Evolutionary conservation across 2,797 vertebrate genomes (phyloP).

Genomic region (Thaleichthys pacificus): DNA sequence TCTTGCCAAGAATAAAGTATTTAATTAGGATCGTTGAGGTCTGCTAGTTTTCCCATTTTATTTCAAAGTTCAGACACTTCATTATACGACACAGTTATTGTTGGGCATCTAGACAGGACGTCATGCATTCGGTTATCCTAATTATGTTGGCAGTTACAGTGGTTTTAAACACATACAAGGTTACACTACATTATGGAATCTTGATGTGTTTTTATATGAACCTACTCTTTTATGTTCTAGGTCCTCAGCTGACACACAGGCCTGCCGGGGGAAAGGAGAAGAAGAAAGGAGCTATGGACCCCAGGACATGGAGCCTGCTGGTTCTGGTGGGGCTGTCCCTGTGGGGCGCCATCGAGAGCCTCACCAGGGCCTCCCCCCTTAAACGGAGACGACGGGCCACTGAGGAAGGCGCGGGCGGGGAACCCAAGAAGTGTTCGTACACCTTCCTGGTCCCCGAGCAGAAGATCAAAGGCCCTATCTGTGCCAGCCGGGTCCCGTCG

Average conservation of each 20-base stretch:
- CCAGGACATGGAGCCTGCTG: conserved; percentile 75
- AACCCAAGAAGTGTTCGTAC: conserved; percentile 86
- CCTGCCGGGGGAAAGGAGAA: conserved; percentile 40
- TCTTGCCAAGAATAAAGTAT: conserved; percentile 18
- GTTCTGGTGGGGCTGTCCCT: conserved; percentile 75
- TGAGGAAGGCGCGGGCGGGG: conserved; percentile 57
- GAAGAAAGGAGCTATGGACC: conserved; percentile 72
- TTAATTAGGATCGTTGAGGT: conserved; percentile 4
- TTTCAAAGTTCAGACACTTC: conserved; percentile 24
- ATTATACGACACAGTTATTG: conserved; percentile 21
- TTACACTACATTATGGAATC: not conserved
- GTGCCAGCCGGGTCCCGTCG: conserved; percentile 82
- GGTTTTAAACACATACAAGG: not conserved
- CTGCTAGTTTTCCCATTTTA: conserved; percentile 35
- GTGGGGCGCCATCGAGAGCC: conserved; percentile 59
- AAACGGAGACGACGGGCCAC: conserved; percentile 66
- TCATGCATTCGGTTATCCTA: conserved; percentile 6
- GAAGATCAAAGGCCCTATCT: conserved; percentile 95
- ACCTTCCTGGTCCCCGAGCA: conserved; percentile 96
- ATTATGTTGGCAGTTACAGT: too few relatives aligned
- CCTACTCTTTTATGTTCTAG: conserved; percentile 35
- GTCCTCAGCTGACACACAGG: conserved; percentile 23
- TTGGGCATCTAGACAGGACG: conserved; percentile 15
- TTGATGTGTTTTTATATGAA: not conserved
- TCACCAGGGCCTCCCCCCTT: conserved; percentile 72